Base-by-base conservation (phyloP, 1,140 invertebrate species). In the Maniola jurtina region DNA sequence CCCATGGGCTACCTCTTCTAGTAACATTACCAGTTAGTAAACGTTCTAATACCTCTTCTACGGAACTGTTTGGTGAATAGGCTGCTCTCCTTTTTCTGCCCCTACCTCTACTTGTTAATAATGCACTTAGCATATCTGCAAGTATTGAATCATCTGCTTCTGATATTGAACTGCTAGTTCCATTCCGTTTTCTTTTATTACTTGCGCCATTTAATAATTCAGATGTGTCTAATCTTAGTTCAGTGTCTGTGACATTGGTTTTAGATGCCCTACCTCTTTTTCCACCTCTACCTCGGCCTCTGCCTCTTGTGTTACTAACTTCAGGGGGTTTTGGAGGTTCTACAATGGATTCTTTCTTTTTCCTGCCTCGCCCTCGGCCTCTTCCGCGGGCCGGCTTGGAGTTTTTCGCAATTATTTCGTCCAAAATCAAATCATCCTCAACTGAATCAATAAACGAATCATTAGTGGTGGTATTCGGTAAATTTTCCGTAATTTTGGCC, bases 101-200 rank as follows among this genome's bases (percentile, higher is more conserved):
- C 38, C 70, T 68, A 14, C 61, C 67, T 63, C 58, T 45, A 45
- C 42, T 4, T 25, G 25, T 45, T 45, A n/a, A 3, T 42, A 42
- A 45, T 45, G 5, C 13, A 6, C 6, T 11, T 11, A 38, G 38
- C 6, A 38, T 9, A 38, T 38, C 6, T 38, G 7, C 38, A 11
- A 38, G 2, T 1, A 25, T 25, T 25, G 25, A 25, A 25, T 25
- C 4, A 25, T 25, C 25, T 25, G 4, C 25, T 25, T 25, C 1
- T 25, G 25, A 25, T 25, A 6, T 11, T 38, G 38, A 38, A 7
- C 7, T 38, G 38, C 6, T 38, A 2, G 2, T 11, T 38, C 7
- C 7, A 38, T 11, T 38, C 25, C 25, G 25, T 6, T 6, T 36
- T 36, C 5, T 36, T 36, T 36, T 38, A 9, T 11, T 38, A 11